Evolutionary conservation across 2,113 vertebrate genomes (phyloP).

Genomic region (Planiliza haematocheilus): DNA sequence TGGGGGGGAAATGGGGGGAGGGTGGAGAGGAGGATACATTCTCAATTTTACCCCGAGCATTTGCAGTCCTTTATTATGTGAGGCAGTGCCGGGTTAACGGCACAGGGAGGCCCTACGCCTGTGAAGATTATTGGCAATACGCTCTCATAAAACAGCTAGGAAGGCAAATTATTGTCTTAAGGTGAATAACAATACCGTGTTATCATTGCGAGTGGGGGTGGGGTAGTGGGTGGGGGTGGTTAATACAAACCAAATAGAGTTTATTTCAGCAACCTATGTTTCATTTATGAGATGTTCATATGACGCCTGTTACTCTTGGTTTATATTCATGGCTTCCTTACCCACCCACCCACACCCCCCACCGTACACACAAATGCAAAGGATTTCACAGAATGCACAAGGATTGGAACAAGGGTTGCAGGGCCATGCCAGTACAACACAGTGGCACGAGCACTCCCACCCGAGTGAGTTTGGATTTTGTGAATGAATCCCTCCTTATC

Average conservation of each 20-base stretch:
- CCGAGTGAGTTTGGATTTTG: slow-evolving; percentile 61
- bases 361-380: slow-evolving; percentile 24
- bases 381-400: slow-evolving; percentile 48
- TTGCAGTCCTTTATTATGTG: slow-evolving; percentile 63
- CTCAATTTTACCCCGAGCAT: slow-evolving; percentile 31
- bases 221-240: not conserved
- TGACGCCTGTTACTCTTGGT: slow-evolving; percentile 51
- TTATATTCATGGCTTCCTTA: slow-evolving; percentile 68
- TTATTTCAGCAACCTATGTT: slow-evolving; percentile 59
- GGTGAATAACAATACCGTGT: slow-evolving; percentile 67
- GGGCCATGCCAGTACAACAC: slow-evolving; percentile 38
- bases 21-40: slow-evolving; percentile 15
- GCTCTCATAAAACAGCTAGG: slow-evolving; percentile 54
- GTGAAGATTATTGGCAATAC: slow-evolving; percentile 69
- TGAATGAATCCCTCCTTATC: slow-evolving; percentile 74
- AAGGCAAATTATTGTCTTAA: slow-evolving; percentile 75
- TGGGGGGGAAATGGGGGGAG: not conserved
- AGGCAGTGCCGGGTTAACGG: slow-evolving; percentile 52
- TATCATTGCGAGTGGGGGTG: slow-evolving; percentile 7
- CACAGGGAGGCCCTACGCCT: slow-evolving; percentile 42
- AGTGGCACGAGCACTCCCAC: slow-evolving; percentile 43
- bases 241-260: slow-evolving; percentile 59
- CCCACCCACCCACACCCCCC: too few relatives aligned
- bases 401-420: slow-evolving; percentile 46
- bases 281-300: slow-evolving; percentile 69